Evolutionary conservation across 2,888 invertebrate genomes (phyloP), one percentile per base, ranked within the genome.

Genomic region (Ennomos erosarius): DNA sequence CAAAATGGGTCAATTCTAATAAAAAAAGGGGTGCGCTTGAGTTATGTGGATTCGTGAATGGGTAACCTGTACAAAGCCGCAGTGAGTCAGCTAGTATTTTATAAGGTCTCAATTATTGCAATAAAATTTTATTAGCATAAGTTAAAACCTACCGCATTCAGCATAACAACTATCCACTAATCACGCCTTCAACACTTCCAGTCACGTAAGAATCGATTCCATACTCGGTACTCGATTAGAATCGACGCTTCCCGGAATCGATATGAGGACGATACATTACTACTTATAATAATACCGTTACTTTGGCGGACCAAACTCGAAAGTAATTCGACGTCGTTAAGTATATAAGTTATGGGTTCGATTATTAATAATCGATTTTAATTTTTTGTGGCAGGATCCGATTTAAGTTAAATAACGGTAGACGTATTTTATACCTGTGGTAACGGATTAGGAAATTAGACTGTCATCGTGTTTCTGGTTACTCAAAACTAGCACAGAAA

Each of bases 171-270:
- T 49, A 45, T 45, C 52, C 56, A 53, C 52, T 64, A 64, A 63
- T 65, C 57, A 55, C 46, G 59, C 46, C 47, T 55, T 62, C 59
- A 59, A 52, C 47, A 62, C 58, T 59, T 48, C 63, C 42, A 63
- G 65, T 61, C 68, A 66, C 61, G 68, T 66, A 53, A 49, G 50
- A 53, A 62, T 62, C 64, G 67, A 67, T 58, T 58, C 67, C 65
- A 64, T 67, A 69, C 67, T 67, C 64, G 62, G 61, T 47, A 61
- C 59, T 60, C 68, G 68, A 65, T 68, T 68, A 66, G 61, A 64
- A 64, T 66, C 66, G 69, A 67, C 61, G 57, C 64, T 69, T 69
- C 69, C 63, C 66, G 65, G 69, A 70, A 70, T 62, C 67, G 57
- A 66, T 67, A 60, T 46, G 50, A 47, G 61, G 64, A 65, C 64